Evolutionary conservation across 2,113 vertebrate genomes (phyloP).

Genomic region (Dromas ardeola): DNA sequence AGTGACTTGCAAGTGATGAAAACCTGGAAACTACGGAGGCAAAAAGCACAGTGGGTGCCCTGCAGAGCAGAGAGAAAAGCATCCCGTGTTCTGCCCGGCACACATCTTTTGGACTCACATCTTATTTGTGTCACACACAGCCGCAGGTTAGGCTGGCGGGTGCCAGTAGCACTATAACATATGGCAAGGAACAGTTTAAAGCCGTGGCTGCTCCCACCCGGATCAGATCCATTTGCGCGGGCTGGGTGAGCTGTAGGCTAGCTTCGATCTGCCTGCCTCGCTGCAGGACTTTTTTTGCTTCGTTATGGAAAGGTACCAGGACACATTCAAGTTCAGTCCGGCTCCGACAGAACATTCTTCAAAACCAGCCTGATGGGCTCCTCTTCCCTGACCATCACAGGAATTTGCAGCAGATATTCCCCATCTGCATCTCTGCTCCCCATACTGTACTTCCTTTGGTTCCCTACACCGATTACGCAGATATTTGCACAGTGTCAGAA

Average conservation of each 20-base stretch:
- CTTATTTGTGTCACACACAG: rapidly evolving
- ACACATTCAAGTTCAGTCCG: neutral
- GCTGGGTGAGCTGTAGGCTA: rapidly evolving
- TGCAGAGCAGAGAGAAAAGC: neutral
- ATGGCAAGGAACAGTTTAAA: neutral
- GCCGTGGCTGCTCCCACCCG: neutral
- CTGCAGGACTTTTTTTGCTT: neutral
- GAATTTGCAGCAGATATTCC: neutral
- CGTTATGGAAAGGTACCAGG: neutral
- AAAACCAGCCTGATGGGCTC: neutral
- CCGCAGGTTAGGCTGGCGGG: neutral
- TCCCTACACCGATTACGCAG: neutral
- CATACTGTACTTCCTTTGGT: neutral
- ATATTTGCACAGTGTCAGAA: neutral
- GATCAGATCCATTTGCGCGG: neutral
- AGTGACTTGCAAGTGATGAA: neutral
- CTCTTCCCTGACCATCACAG: neutral
- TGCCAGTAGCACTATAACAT: neutral
- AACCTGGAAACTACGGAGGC: neutral
- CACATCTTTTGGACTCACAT: rapidly evolving
- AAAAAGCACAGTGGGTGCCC: rapidly evolving
- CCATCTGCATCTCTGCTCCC: neutral
- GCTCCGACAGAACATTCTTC: neutral
- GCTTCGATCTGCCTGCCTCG: neutral
- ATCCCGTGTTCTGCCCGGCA: neutral